These are phyloP conservation scores for Dione juno DNA, from an alignment of 2,888 invertebrate species.

Conservation along the genomic window DNA sequence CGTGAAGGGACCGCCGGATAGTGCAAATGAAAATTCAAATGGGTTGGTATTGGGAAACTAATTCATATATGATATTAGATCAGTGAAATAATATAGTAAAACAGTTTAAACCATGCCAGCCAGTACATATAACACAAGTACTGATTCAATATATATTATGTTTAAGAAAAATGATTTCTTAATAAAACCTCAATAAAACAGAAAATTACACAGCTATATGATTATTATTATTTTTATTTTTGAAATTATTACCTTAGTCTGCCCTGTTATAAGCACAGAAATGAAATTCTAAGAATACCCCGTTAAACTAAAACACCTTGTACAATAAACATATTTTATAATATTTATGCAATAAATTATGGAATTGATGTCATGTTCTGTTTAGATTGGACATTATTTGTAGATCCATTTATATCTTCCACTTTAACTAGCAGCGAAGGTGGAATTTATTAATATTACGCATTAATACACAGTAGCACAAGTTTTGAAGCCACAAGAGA, in stretches of 20 bases:
- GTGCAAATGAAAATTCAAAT: conserved; percentile 47
- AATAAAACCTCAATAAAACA: no score
- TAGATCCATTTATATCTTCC: conserved; percentile 34
- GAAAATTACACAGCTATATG: no score
- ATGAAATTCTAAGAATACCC: not conserved
- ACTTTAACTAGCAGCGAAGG: conserved; percentile 33
- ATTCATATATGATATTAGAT: conserved; percentile 1
- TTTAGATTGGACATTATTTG: conserved; percentile 38
- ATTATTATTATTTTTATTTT: no score
- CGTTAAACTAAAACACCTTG: not conserved
- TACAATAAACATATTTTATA: not conserved
- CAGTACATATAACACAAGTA: not conserved
- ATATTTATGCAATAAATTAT: conserved; percentile 29
- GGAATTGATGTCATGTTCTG: conserved; percentile 38
- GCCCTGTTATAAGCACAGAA: not conserved
- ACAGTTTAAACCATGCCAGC: not conserved
- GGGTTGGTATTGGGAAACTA: conserved; percentile 37
- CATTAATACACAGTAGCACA: not conserved
- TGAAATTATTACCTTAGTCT: no score
- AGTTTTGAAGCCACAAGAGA: not conserved
- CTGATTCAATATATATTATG: not conserved
- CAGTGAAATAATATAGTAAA: not conserved
- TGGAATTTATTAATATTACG: conserved; percentile 29
- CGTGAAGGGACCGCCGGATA: conserved; percentile 53
- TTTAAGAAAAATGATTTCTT: no score